Evolutionary conservation across 2,113 vertebrate genomes (phyloP).

Genomic region (Pithys albifrons): DNA sequence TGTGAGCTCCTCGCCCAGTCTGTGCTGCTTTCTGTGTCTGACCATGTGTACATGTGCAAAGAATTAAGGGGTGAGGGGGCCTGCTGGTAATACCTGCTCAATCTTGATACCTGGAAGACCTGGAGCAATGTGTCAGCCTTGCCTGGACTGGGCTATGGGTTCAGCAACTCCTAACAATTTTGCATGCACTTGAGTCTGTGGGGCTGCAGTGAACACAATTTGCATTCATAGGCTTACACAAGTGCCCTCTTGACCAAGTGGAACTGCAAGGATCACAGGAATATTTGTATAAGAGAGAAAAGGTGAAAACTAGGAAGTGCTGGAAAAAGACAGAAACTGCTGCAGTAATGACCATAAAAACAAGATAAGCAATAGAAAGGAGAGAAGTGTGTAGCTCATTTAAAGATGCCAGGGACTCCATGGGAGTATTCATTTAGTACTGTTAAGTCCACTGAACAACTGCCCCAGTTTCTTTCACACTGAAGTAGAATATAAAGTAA

Average conservation of each 20-base stretch:
- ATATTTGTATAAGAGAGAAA: neutral
- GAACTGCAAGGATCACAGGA: neutral
- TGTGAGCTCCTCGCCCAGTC: neutral
- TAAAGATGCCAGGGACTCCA: neutral
- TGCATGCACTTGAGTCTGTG: neutral
- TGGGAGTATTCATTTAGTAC: neutral
- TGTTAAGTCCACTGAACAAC: neutral
- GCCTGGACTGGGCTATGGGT: neutral
- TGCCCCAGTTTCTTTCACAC: neutral
- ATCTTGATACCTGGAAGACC: neutral
- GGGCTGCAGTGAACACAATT: neutral
- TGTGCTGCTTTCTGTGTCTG: neutral
- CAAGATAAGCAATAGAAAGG: neutral
- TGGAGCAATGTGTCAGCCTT: neutral
- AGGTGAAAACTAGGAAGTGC: neutral
- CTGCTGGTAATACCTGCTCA: neutral
- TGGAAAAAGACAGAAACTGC: neutral
- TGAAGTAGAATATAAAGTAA: neutral
- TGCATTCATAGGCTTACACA: neutral
- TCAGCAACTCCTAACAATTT: neutral
- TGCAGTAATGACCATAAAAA: neutral
- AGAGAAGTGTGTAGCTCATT: neutral
- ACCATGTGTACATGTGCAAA: fast-evolving
- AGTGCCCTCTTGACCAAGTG: neutral
- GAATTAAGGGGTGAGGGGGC: neutral